phyloP scores from a whole-genome alignment of 1,140 invertebrate genomes.

The Orchestia grillus region DNA sequence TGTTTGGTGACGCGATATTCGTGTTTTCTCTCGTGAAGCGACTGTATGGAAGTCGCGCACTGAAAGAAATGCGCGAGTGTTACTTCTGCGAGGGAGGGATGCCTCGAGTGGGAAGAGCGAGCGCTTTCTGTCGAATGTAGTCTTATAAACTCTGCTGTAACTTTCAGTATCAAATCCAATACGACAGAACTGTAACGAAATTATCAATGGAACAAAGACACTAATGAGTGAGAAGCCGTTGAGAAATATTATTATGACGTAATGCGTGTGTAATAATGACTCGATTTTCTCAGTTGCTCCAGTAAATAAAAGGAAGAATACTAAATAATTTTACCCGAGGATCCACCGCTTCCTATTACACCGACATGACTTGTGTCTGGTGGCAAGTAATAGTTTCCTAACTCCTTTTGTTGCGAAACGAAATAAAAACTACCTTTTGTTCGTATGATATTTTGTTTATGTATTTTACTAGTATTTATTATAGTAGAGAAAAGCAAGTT shows the following conservation, averaged over 20 bases:
- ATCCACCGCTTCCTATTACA: too few species aligned
- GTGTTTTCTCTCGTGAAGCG: neutral
- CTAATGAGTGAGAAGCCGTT: neutral
- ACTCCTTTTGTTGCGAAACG: too few species aligned
- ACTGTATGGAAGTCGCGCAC: neutral
- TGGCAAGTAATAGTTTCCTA: too few species aligned
- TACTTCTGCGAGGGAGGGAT: neutral
- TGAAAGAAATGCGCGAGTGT: neutral
- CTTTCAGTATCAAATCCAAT: neutral
- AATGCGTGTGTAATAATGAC: neutral
- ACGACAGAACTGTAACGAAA: neutral
- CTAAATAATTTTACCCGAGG: too few species aligned
- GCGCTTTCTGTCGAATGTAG: neutral
- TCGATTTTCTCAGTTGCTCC: neutral
- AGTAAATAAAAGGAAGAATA: neutral
- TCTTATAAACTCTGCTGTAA: neutral
- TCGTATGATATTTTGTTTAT: too few species aligned
- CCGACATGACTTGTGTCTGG: too few species aligned
- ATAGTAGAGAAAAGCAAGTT: too few species aligned
- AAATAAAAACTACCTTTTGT: too few species aligned
- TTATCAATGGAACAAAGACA: neutral
- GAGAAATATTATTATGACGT: neutral
- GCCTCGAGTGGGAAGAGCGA: neutral
- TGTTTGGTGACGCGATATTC: neutral
- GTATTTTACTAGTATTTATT: too few species aligned